phyloP scores from a whole-genome alignment of 2,888 invertebrate species.

The Cenopis cana region DNA sequence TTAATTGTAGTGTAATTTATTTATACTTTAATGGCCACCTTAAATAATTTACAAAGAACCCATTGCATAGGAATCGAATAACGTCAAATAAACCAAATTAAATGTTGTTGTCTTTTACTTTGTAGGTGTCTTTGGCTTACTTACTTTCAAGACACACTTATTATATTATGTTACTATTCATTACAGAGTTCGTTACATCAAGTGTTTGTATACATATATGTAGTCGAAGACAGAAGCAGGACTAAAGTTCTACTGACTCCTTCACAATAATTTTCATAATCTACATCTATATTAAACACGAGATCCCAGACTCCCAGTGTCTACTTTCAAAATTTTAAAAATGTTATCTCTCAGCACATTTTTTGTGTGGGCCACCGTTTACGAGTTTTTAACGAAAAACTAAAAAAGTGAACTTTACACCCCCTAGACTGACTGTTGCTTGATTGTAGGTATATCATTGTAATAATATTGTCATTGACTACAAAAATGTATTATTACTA shows the following conservation, averaged over 20 bases:
- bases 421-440: no score
- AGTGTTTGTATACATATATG: constrained; percentile 67
- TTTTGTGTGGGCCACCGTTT: no score
- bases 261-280: constrained; percentile 41
- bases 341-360: no score
- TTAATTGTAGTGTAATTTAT: constrained; percentile 13
- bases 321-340: constrained; percentile 43
- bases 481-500: no score
- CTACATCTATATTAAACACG: constrained; percentile 55
- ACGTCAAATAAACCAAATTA: not conserved
- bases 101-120: not conserved
- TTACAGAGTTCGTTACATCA: constrained; percentile 45
- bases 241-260: constrained; percentile 33
- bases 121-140: not conserved
- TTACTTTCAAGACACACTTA: not conserved
- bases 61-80: constrained; percentile 4
- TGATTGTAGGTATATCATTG: no score
- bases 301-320: constrained; percentile 49
- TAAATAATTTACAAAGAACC: constrained; percentile 2
- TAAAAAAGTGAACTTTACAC: no score
- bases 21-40: constrained; percentile 22
- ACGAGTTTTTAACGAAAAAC: no score
- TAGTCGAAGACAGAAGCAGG: constrained; percentile 49
- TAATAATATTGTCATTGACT: no score
- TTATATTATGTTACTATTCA: constrained; percentile 14